Percentiles rank a stretch among this genome's conserved stretches.
Conservation (phyloP, 2,888 invertebrate species). For the Chorisops tibialis region DNA sequence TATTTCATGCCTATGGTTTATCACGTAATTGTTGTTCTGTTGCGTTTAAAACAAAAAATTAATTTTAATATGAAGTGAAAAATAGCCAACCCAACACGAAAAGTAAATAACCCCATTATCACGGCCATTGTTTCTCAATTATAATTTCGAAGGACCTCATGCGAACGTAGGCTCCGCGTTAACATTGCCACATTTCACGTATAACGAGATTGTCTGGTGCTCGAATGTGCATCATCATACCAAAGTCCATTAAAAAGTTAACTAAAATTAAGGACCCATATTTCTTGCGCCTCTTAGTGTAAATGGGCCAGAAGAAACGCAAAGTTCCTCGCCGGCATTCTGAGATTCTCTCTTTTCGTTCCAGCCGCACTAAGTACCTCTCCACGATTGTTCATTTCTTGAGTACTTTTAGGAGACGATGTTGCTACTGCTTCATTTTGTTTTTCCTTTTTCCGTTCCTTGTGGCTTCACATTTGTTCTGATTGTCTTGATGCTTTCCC, state of each 20-base stretch:
- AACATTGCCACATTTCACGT: too few species aligned
- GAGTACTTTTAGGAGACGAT: background rate
- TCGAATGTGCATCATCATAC: background rate
- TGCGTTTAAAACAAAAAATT: too few species aligned
- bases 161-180: too few species aligned
- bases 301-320: background rate
- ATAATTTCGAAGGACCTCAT: too few species aligned
- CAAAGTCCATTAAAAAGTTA: slow-evolving; percentile 10
- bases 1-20: too few species aligned
- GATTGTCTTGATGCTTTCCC: background rate
- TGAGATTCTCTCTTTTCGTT: background rate
- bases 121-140: too few species aligned
- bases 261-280: background rate
- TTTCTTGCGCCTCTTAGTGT: background rate
- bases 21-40: too few species aligned
- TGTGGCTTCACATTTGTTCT: slow-evolving; percentile 1
- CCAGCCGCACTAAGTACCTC: background rate
- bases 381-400: background rate
- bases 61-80: too few species aligned
- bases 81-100: too few species aligned
- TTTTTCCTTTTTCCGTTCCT: background rate
- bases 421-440: background rate
- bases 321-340: background rate
- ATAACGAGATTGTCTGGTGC: too few species aligned
- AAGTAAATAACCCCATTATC: too few species aligned